A percentile compares a stretch with the other conserved stretches of the same genome.
Evolutionary conservation across 2,888 invertebrate genomes (phyloP).

Genomic region (Melinaea marsaeus): DNA sequence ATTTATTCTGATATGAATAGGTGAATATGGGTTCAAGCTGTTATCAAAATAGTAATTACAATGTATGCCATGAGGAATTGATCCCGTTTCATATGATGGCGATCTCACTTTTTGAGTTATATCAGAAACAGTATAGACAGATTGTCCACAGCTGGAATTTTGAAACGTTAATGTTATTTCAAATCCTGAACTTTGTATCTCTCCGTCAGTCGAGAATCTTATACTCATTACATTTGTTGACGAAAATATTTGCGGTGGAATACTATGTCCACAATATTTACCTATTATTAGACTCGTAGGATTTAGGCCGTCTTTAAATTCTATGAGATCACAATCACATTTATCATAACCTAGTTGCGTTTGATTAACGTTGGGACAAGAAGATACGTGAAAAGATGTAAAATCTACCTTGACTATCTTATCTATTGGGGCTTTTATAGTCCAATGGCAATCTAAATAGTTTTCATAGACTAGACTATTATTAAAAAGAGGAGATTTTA

Average conservation of each 20-base stretch:
- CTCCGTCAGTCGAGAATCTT: constrained; percentile 81
- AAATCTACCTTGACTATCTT: constrained; percentile 80
- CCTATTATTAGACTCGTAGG: constrained; percentile 81
- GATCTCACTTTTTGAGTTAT: constrained; percentile 47
- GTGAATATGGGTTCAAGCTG: constrained; percentile 29
- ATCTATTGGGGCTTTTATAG: constrained; percentile 77
- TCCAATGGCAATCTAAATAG: constrained; percentile 87
- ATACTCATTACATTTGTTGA: constrained; percentile 81
- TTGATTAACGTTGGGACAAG: constrained; percentile 60
- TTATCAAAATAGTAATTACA: constrained; percentile 53
- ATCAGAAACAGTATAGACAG: constrained; percentile 38
- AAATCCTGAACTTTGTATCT: constrained; percentile 80
- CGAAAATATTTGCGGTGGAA: constrained; percentile 77
- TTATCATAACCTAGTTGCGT: constrained; percentile 55
- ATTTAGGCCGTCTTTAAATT: constrained; percentile 85
- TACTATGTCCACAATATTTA: constrained; percentile 81
- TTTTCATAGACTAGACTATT: constrained; percentile 76
- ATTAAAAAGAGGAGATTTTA: constrained; percentile 60
- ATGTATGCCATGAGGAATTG: constrained; percentile 54
- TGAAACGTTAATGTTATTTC: constrained; percentile 75
- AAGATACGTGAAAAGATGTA: constrained; percentile 72
- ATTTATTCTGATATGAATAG: constrained; percentile 48
- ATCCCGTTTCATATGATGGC: constrained; percentile 53
- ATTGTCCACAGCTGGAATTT: constrained; percentile 56
- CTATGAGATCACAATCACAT: constrained; percentile 86